A percentile compares a stretch with the other conserved stretches of the same genome.
phyloP scores from a whole-genome alignment of 2,888 invertebrate genomes.

The Pelosia muscerda region DNA sequence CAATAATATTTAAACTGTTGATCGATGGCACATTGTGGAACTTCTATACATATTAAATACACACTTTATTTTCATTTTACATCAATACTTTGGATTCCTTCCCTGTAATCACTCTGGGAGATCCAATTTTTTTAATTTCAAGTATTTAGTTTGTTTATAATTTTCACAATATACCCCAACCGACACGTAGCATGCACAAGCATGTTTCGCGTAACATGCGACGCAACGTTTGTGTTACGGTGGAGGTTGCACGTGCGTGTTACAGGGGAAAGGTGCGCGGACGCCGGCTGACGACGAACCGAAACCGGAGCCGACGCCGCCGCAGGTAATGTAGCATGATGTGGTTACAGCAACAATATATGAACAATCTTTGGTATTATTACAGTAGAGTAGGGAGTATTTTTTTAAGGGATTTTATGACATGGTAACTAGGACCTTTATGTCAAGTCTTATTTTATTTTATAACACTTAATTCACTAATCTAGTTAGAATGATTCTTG shows the following conservation, averaged over 20 bases:
- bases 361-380: neutral
- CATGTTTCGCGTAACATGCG: slow-evolving; percentile 36
- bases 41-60: no score
- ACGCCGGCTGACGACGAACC: slow-evolving; percentile 75
- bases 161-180: slow-evolving; percentile 42
- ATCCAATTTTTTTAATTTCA: neutral
- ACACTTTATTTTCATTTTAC: no score
- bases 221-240: slow-evolving; percentile 64
- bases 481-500: no score
- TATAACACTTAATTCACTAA: no score
- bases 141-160: neutral
- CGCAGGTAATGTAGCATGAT: slow-evolving; percentile 62
- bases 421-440: no score
- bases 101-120: neutral
- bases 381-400: no score
- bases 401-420: no score
- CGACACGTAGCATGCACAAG: slow-evolving; percentile 46
- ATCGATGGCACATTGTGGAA: no score
- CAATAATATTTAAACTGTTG: no score
- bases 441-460: no score
- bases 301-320: slow-evolving; percentile 57
- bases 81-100: neutral
- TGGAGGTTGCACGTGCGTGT: slow-evolving; percentile 74
- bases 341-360: slow-evolving; percentile 39
- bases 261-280: slow-evolving; percentile 82